Conservation (phyloP, 2,888 invertebrate species). For the Hoplodrina ambigua region DNA sequence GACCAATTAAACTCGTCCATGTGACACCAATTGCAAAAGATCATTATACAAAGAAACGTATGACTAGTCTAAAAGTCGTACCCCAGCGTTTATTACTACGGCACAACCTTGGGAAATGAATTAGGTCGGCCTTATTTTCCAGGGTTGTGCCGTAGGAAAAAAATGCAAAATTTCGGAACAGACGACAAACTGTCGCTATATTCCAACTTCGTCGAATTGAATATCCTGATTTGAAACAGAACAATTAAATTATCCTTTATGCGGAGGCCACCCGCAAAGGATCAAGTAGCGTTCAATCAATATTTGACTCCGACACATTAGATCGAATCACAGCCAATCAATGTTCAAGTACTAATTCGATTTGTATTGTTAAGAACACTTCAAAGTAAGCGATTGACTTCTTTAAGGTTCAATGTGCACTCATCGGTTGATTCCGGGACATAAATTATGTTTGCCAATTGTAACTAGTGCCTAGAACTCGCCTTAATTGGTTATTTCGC, state of each 20-base stretch:
- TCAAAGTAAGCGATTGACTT: background rate
- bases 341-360: slow-evolving; percentile 35
- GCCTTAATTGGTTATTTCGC: too few species aligned
- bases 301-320: slow-evolving; percentile 29
- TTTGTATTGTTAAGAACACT: slow-evolving; percentile 26
- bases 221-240: background rate
- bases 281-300: slow-evolving; percentile 44
- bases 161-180: background rate
- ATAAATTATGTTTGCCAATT: too few species aligned
- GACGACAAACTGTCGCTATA: background rate
- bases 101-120: too few species aligned
- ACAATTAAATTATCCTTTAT: slow-evolving; percentile 22
- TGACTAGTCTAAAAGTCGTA: too few species aligned
- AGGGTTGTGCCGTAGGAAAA: too few species aligned
- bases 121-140: too few species aligned
- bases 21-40: background rate
- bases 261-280: slow-evolving; percentile 14
- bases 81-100: too few species aligned
- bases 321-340: slow-evolving; percentile 45
- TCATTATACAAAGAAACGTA: background rate
- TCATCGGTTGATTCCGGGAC: too few species aligned
- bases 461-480: too few species aligned
- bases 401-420: too few species aligned
- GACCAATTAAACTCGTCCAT: background rate
- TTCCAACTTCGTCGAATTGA: background rate